Evolutionary conservation across 1,140 invertebrate species (phyloP), one percentile per base, ranked within the genome.

Genomic region (Micrasema minimum): DNA sequence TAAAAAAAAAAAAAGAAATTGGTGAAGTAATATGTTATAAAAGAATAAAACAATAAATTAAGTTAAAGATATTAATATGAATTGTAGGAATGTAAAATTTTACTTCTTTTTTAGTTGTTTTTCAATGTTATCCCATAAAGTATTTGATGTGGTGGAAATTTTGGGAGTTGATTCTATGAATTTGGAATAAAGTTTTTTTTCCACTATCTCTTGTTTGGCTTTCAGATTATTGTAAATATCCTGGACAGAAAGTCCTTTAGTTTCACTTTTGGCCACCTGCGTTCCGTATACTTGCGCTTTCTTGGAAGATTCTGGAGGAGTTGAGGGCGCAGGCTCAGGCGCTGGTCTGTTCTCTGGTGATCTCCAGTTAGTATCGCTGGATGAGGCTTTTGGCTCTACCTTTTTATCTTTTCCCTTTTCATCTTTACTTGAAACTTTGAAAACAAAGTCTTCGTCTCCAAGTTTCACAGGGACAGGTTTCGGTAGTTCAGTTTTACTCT

Each of bases 211-310:
- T 35, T 55, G 51, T 14, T 55, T 55, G n/a, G 51, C 51, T 35
- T 55, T 55, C 4, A 55, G 51, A n/a, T 6, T 55, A 4, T 55
- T 55, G 26, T 55, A 55, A n/a, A 55, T 55, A 12, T 55, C 51
- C 7, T 55, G 11, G 14, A 55, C 51, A 31, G 51, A 31, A 4
- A 31, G 12, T n/a, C 26, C 2, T 37, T 55, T 55, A n/a, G 51
- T 14, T n/a, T 22, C 14, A 14, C 12, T 31, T 14, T 16, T 46
- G 5, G 43, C 43, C n/a, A 1, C 26, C 12, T 31, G 11, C n/a
- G 26, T 16, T 55, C 26, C 51, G 12, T 31, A 12, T 55, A n/a
- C 22, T 31, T 14, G n/a, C 2, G 12, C 12, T 55, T 31, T 35
- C 14, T 26, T 55, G 2, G 5, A 12, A 23, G 1, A 26, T 55